phyloP scores from a whole-genome alignment of 1,140 invertebrate species.

The Lycorma delicatula region DNA sequence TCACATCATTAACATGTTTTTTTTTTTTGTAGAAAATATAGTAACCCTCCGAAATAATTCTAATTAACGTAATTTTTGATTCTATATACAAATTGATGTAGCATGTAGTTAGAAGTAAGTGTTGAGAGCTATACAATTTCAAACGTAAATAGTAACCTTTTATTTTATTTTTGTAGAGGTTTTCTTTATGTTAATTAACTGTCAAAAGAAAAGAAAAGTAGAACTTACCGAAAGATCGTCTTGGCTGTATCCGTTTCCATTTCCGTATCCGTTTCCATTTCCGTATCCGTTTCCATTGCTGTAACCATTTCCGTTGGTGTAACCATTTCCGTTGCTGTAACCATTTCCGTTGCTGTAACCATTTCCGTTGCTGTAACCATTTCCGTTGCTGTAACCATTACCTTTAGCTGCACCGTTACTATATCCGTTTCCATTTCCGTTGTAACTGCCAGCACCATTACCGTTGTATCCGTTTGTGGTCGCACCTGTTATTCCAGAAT shows the following conservation, averaged over 20 bases:
- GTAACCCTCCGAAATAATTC: no score
- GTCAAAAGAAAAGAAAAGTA: background rate
- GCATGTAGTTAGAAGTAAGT: no score
- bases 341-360: constrained; percentile 12
- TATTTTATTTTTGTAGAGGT: background rate
- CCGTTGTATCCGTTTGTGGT: constrained; percentile 1
- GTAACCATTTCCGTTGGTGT: constrained; percentile 10
- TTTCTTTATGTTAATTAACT: background rate
- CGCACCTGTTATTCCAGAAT: no score
- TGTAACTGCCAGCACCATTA: background rate
- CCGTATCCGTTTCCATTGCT: constrained; percentile 8
- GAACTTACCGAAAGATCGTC: constrained; percentile 4
- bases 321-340: constrained; percentile 10
- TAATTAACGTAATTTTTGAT: no score
- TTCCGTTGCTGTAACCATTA: background rate
- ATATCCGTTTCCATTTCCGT: background rate
- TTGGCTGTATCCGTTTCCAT: background rate
- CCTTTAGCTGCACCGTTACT: background rate
- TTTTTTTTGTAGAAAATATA: no score
- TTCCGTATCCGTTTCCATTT: constrained; percentile 3
- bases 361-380: constrained; percentile 7
- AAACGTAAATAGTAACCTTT: no score
- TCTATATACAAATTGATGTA: no score
- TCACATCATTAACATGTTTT: no score
- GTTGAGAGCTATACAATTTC: no score